A percentile compares a stretch with the other conserved stretches of the same genome.
These are phyloP conservation scores for Bombus haemorrhoidalis DNA, from an alignment of 1,140 invertebrate genomes.

Conservation along the genomic window DNA sequence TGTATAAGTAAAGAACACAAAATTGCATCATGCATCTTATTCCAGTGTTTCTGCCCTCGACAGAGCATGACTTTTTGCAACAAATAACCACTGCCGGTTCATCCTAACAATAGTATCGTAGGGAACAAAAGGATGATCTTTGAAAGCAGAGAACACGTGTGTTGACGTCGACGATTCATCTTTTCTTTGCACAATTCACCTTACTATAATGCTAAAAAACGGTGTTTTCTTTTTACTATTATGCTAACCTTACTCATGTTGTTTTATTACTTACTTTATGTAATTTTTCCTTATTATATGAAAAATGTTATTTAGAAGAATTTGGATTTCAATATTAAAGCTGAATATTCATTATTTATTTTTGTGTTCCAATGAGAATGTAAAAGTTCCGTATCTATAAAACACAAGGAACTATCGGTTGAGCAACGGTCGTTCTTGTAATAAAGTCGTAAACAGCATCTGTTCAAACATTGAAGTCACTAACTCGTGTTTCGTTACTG, in stretches of 20 bases:
- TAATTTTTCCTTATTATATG: too few species aligned
- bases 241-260: background rate
- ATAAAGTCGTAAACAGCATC: constrained; percentile 24
- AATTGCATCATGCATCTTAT: background rate
- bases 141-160: constrained; percentile 41
- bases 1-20: background rate
- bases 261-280: background rate
- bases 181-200: background rate
- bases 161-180: constrained; percentile 34
- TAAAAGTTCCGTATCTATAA: too few species aligned
- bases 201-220: constrained; percentile 19
- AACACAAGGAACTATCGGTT: background rate
- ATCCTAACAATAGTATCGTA: constrained; percentile 27
- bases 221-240: background rate
- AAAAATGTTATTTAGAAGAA: background rate
- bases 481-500: background rate
- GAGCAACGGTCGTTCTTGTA: background rate
- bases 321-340: background rate
- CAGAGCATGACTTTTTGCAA: constrained; percentile 33
- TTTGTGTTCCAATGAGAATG: too few species aligned
- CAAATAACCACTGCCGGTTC: constrained; percentile 12
- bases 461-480: constrained; percentile 35
- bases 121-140: constrained; percentile 42
- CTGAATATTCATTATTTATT: background rate
- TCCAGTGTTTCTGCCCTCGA: constrained; percentile 1